Evolutionary conservation across 2,888 invertebrate genomes (phyloP).

Genomic region (Lasioglossum pauxillum): DNA sequence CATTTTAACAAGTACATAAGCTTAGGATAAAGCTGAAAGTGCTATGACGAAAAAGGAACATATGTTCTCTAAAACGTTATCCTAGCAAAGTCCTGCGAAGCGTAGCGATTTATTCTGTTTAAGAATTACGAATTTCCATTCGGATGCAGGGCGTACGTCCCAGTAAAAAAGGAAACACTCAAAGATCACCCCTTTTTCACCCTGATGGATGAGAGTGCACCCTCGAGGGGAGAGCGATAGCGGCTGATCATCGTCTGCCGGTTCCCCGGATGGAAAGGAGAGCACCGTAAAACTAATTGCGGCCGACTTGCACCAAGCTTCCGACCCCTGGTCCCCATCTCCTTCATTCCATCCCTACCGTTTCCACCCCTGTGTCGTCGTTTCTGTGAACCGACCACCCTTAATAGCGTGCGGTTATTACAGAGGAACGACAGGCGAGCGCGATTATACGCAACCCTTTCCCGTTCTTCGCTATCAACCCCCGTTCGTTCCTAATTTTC

Average conservation of each 20-base stretch:
- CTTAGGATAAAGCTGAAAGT: neutral
- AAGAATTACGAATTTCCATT: slow-evolving; percentile 7
- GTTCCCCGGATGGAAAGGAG: slow-evolving; percentile 41
- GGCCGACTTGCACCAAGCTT: slow-evolving; percentile 49
- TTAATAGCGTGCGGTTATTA: slow-evolving; percentile 64
- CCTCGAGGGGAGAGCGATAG: slow-evolving; percentile 46
- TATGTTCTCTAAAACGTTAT: neutral
- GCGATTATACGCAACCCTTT: slow-evolving; percentile 59
- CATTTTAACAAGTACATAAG: neutral
- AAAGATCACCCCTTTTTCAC: slow-evolving; percentile 16
- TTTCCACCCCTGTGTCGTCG: neutral
- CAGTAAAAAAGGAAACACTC: slow-evolving; percentile 1
- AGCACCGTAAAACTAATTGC: slow-evolving; percentile 77
- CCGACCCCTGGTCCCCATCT: slow-evolving; percentile 3
- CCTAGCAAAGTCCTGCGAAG: neutral
- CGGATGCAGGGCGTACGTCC: neutral
- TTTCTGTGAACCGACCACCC: slow-evolving; percentile 35
- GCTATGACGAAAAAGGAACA: neutral
- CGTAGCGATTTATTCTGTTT: neutral
- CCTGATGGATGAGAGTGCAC: slow-evolving; percentile 18
- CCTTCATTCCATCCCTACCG: slow-evolving; percentile 19
- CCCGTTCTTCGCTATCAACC: slow-evolving; percentile 28
- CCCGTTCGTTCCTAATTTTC: slow-evolving; percentile 53
- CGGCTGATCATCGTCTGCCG: slow-evolving; percentile 55
- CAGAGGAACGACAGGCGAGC: slow-evolving; percentile 54